Evolutionary conservation across 2,113 vertebrate species (phyloP), one percentile per base, ranked within the genome.

Genomic region (Strix aluco): DNA sequence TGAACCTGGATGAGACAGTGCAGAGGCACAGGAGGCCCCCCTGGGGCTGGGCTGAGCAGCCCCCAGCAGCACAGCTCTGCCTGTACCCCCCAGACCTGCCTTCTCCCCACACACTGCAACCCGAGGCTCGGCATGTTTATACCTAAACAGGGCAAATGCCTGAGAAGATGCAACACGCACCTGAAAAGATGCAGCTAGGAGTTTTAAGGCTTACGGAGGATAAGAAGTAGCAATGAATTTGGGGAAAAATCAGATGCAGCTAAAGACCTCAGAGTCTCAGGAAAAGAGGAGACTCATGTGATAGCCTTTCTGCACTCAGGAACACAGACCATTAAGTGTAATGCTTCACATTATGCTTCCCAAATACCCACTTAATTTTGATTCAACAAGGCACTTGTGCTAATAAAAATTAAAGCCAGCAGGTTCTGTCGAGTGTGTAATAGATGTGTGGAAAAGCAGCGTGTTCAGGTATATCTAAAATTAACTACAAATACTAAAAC

Each of bases 341-440:
- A 95, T 88, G 91, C 61, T 93, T 83, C 92, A 67, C 91, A 92
- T 96, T 95, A 96, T 65, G 84, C 91, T 93, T 95, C 91, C 92
- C 91, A 95, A 97, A 96, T 92, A 95, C 23, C 59, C 79, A 95
- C 79, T 95, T 95, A 86, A 96, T 94, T 95, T 91, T 82, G 69
- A 96, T 97, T 97, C 92, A 97, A 96, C 91, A 90, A 97, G 96
- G 73, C 84, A 89, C 81, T 91, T 79, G 36, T 49, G 74, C 83
- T 96, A 96, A 96, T 94, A 96, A 96, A 96, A 97, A 95, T 96
- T 95, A 96, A 93, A 97, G 74, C 79, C 81, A 94, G 83, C 75
- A 93, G 85, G 51, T 95, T 96, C 90, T 90, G 66, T 72, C 6
- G 0, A 92, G 74, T 65, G 59, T 88, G 67, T 88, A 96, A 97